Evolutionary conservation across 2,113 vertebrate genomes (phyloP), one percentile per base, ranked within the genome.

Genomic region (Trinectes maculatus): DNA sequence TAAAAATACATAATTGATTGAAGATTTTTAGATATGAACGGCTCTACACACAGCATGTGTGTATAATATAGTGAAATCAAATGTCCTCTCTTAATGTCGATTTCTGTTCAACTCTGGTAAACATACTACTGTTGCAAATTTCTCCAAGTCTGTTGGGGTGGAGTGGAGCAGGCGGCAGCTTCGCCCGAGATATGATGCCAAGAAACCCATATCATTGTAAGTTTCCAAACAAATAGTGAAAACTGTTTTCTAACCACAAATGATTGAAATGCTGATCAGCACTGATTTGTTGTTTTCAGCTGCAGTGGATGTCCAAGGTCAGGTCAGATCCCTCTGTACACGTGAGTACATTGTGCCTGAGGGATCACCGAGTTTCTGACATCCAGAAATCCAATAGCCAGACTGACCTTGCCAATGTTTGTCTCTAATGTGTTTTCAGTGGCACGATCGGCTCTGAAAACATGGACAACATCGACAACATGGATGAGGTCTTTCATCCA

Each of bases 111-210:
- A 72, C 60, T 71, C 21, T 43, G 61, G 9, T 33, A 8, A 58
- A 28, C 29, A 4, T 22, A 25, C 9, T 21, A 6, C 19, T 51
- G 18, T 10, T 49, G 8, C 31, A 18, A 0, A 59, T 19, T 29
- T 31, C 8, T 75, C 53, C 15, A 53, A 95, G 92, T 74, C 89
- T 72, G 12, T 91, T 40, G 86, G 91, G 55, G 76, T 70, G 13
- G 87, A 93, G 40, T 94, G 94, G 93, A 90, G 87, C 69, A 91
- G 84, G 85, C 92, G 83, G 71, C 93, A 94, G 47, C 89, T 81
- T 49, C 87, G 89, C 71, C 40, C 33, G 8, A 91, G 93, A 78
- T 69, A 49, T 7, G 82, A 66, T 8, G 74, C 78, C 2, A 57
- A 36, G 43, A 94, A 81, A 58, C 89, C 86, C 33, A 19, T 92